Conservation (phyloP, 2,888 invertebrate genomes). For the Zhengitettix transpicula region DNA sequence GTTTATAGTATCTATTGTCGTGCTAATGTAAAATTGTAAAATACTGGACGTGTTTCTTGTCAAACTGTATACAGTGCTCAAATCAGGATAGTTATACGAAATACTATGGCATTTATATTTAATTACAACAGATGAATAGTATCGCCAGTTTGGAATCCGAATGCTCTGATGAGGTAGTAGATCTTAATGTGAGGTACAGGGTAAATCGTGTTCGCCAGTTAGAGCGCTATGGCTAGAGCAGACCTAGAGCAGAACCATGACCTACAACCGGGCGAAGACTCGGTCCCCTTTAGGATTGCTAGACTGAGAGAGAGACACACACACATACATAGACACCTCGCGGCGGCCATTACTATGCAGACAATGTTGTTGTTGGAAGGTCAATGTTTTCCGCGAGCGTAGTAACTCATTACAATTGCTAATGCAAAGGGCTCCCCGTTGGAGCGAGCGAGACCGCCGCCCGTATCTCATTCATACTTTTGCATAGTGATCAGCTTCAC, state of each 20-base stretch:
- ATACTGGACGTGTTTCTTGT: too few species aligned
- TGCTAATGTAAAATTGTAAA: too few species aligned
- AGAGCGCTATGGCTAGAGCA: too few species aligned
- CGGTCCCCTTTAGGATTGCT: neutral
- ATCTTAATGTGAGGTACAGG: too few species aligned
- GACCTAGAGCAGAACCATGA: neutral
- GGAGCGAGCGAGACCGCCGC: conserved; percentile 6
- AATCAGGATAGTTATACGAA: too few species aligned
- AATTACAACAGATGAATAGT: too few species aligned
- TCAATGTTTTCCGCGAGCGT: conserved; percentile 8
- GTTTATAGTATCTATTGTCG: too few species aligned
- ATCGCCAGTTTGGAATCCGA: too few species aligned
- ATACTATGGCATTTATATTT: too few species aligned
- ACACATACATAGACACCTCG: neutral
- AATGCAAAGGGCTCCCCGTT: conserved; percentile 10
- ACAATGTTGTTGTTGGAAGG: neutral
- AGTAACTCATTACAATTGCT: conserved; percentile 15
- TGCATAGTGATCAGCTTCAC: conserved; percentile 24
- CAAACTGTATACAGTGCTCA: too few species aligned
- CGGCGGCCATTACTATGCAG: neutral
- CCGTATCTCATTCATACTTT: conserved; percentile 41
- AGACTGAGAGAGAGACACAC: neutral
- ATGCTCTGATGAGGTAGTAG: too few species aligned
- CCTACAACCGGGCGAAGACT: neutral
- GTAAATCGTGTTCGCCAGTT: too few species aligned